These are phyloP conservation scores for Apodemus agrarius DNA, from an alignment of 2,797 vertebrate species.

Conservation along the genomic window DNA sequence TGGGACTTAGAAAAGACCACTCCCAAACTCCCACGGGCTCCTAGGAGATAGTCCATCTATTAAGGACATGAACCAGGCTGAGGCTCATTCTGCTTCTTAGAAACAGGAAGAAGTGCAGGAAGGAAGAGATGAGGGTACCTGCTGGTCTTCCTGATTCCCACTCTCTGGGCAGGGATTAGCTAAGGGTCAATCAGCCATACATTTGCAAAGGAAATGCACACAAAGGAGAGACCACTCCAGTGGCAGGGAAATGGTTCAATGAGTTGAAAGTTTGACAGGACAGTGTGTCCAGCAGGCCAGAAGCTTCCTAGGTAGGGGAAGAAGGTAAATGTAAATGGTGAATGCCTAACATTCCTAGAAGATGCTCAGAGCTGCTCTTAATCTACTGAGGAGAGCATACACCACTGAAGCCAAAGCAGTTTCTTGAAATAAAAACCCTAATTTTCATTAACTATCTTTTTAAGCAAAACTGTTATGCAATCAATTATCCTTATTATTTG, in stretches of 20 bases:
- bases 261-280: not conserved
- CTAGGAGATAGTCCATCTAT: not conserved
- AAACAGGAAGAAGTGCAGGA: not conserved
- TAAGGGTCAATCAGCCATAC: not conserved
- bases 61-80: not conserved
- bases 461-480: not conserved
- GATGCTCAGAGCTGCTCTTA: not conserved
- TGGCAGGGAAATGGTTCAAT: not conserved
- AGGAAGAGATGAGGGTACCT: not conserved
- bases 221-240: not conserved
- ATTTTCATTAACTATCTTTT: constrained; percentile 39
- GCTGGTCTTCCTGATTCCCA: not conserved
- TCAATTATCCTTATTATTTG: not conserved
- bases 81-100: not conserved
- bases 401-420: not conserved
- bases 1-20: not conserved
- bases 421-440: constrained; percentile 9
- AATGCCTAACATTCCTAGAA: not conserved
- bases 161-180: not conserved
- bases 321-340: not conserved
- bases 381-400: not conserved
- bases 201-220: not conserved
- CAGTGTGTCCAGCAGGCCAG: not conserved
- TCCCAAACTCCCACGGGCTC: not conserved
- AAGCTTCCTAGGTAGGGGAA: not conserved